Evolutionary conservation across 2,113 vertebrate genomes (phyloP), one percentile per base, ranked within the genome.

Genomic region (Rhadina sibilatrix): DNA sequence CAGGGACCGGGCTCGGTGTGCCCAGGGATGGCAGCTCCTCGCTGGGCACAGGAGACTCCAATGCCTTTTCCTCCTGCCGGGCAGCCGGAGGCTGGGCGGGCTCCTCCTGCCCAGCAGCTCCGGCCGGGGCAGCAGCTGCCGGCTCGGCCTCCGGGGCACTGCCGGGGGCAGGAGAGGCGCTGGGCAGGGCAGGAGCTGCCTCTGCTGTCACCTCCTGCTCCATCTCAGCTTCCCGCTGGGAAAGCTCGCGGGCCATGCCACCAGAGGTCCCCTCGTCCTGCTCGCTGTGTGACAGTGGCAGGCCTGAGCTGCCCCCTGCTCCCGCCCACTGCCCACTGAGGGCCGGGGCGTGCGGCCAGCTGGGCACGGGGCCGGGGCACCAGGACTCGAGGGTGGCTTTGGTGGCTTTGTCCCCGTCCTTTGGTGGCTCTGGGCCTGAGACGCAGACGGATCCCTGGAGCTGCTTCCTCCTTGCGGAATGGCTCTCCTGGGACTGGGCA

Each of bases 381-480:
- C 28, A 6, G 28, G 20, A 64, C 61, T 44, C 20, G 33, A 14
- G 37, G 38, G 28, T 44, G 40, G 6, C 52, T 56, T 21, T 25
- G 38, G 30, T 6, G 38, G 5, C 70, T n/a, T 72, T 56, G 31
- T n/a, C 17, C 17, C 56, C 4, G 12, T 49, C 46, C 1, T 40
- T 40, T 40, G 40, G 24, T 28, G 6, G 3, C n/a, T 49, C 65
- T 49, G 65, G 40, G 15, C 30, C 28, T 33, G 33, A 11, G 52
- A 22, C 22, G 0, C 69, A 54, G 30, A 56, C 1, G 2, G 70
- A 42, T 42, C 30, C 70, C 5, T 2, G 52, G 70, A 56, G 38
- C 5, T 15, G 23, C 31, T 56, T 27, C 30, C 4, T 54, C 6
- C 22, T 27, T 5, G 23, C 2, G 0, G 30, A 20, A 7, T 9